Base-by-base conservation (phyloP, 2,113 vertebrate species). In the Psilopsiagon aurifrons region DNA sequence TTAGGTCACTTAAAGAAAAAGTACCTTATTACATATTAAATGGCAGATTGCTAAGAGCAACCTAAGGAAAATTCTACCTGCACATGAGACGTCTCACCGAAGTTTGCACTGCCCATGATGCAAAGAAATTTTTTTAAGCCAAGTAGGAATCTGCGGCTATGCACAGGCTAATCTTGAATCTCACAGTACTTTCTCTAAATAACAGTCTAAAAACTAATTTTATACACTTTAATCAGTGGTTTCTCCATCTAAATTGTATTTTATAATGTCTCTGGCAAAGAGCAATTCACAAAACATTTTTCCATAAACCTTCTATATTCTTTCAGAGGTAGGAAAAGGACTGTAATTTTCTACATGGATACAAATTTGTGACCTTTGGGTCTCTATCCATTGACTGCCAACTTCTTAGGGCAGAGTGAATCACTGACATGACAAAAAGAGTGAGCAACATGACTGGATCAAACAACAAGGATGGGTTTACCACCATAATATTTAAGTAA, bases 21-120 rank as follows among this genome's bases (percentile, higher is more conserved):
- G 2, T 51, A 51, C 3, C 2, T 43, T 70, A 49, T 51, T 51
- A 94, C 17, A 51, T 60, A 86, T 22, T 54, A 86, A 92, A 67
- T 46, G 20, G 16, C 27, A 79, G 13, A 71, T 67, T 75, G 39
- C 44, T 35, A 87, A 84, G 7, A 67, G 13, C 13, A 91, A 57
- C 13, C 4, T 41, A 17, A 55, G 11, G 49, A 73, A 86, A 84
- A 43, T 20, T 83, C 47, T 63, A 29, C 31, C 33, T 62, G 9
- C 24, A 7, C 13, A 67, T 10, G 15, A 74, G 3, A 47, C 0
- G 0, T 5, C 2, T 60, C 10, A 60, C 19, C 23, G 7, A 5
- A 55, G 2, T 55, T 74, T 68, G 4, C 6, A 22, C 15, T 44
- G 35, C 1, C 6, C 47, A 75, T 37, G 11, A 59, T 5, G 16